Conservation (phyloP, 2,888 invertebrate genomes). For the Coleophora deauratella region DNA sequence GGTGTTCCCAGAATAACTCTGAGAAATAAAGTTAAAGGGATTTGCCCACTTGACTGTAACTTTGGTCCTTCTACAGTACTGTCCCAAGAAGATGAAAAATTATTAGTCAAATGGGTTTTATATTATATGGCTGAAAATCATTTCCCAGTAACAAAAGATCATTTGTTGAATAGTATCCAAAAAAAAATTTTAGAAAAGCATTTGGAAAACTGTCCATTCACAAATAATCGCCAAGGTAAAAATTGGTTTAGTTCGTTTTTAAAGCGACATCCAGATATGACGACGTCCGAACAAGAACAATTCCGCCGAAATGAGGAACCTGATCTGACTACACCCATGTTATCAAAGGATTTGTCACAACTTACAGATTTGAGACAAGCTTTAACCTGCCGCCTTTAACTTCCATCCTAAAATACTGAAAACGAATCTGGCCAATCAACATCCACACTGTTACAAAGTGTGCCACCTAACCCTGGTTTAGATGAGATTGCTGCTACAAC, state of each 20-base stretch:
- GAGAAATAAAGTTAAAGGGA: slow-evolving; percentile 13
- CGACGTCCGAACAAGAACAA: slow-evolving; percentile 11
- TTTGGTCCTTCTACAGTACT: slow-evolving; percentile 10
- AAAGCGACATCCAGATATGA: slow-evolving; percentile 10
- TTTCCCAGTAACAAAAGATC: slow-evolving; percentile 29
- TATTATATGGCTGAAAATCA: slow-evolving; percentile 22
- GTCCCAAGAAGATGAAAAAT: slow-evolving; percentile 10
- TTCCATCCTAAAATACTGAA: slow-evolving; percentile 30
- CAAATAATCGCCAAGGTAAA: slow-evolving; percentile 28
- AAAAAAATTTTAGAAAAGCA: slow-evolving; percentile 11
- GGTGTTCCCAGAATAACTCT: slow-evolving; percentile 16
- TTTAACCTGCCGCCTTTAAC: slow-evolving; percentile 27
- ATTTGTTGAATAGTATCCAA: slow-evolving; percentile 26
- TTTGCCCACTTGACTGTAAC: slow-evolving; percentile 12
- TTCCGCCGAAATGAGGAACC: slow-evolving; percentile 9
- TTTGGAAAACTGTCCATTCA: slow-evolving; percentile 15
- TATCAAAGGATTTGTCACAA: slow-evolving; percentile 2
- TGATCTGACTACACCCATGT: slow-evolving; percentile 12
- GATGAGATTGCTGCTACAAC: too few species aligned
- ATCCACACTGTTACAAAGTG: background rate
- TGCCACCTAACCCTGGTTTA: too few species aligned
- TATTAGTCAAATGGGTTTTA: slow-evolving; percentile 21
- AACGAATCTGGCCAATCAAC: slow-evolving; percentile 21
- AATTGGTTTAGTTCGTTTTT: slow-evolving; percentile 33
- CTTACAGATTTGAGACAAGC: slow-evolving; percentile 11